Evolutionary conservation across 2,797 vertebrate genomes (phyloP).

Genomic region (Chromobotia macracanthus): DNA sequence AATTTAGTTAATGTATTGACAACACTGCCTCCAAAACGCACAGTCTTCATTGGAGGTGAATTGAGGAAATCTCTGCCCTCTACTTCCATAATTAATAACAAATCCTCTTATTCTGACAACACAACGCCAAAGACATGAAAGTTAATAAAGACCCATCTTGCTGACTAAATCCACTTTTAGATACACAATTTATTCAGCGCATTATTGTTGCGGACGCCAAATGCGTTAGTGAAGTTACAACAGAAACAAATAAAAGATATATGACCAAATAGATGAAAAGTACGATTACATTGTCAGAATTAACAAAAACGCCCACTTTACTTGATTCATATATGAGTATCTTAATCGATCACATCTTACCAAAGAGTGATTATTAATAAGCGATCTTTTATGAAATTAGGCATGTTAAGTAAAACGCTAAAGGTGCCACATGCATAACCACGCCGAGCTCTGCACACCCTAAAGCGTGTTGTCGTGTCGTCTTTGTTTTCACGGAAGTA

Average conservation of each 20-base stretch:
- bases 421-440: slow-evolving; percentile 20
- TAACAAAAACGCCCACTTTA: neutral
- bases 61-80: slow-evolving; percentile 80
- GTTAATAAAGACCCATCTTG: neutral
- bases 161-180: neutral
- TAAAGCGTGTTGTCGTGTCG: slow-evolving; percentile 6
- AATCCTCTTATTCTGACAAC: neutral
- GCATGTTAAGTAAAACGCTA: neutral
- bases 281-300: neutral
- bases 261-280: neutral
- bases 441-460: slow-evolving; percentile 1
- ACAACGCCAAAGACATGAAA: neutral
- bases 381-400: neutral
- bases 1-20: slow-evolving; percentile 83
- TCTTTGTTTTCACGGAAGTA: slow-evolving; percentile 33
- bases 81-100: slow-evolving; percentile 70
- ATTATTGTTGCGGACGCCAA: neutral
- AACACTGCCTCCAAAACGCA: slow-evolving; percentile 89
- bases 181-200: neutral
- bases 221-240: neutral
- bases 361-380: neutral
- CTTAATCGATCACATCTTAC: slow-evolving; percentile 1
- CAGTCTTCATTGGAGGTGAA: slow-evolving; percentile 86
- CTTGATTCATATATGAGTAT: no score
- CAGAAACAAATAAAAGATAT: neutral